These are phyloP conservation scores for Periplaneta americana DNA, from an alignment of 1,140 invertebrate genomes.

Conservation along the genomic window DNA sequence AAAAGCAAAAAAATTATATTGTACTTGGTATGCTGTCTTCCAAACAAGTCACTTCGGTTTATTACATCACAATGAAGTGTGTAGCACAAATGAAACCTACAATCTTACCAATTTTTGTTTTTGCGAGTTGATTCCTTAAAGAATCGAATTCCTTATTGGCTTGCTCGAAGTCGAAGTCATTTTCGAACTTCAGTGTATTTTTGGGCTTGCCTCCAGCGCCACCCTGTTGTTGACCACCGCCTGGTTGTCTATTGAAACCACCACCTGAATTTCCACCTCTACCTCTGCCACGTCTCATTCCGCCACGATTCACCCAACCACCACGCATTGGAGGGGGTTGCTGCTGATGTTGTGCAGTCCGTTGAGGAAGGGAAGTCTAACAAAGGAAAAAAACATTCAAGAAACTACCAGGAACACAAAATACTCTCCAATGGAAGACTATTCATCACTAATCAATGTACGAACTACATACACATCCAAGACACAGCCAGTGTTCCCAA, in stretches of 20 bases:
- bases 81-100: background rate
- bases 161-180: slow-evolving; percentile 96
- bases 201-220: slow-evolving; percentile 40
- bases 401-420: too few species aligned
- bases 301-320: slow-evolving; percentile 15
- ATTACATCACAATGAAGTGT: too few species aligned
- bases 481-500: too few species aligned
- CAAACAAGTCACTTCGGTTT: too few species aligned
- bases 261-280: slow-evolving; percentile 31
- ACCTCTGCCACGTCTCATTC: slow-evolving; percentile 27
- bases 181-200: slow-evolving; percentile 86
- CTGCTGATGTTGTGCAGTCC: slow-evolving; percentile 33
- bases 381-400: too few species aligned
- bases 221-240: slow-evolving; percentile 23
- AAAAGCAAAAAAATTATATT: too few species aligned
- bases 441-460: too few species aligned
- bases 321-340: slow-evolving; percentile 12
- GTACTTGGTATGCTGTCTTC: too few species aligned
- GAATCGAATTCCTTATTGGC: slow-evolving; percentile 96
- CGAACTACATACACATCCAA: too few species aligned
- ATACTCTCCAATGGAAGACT: too few species aligned
- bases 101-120: slow-evolving; percentile 66
- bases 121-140: slow-evolving; percentile 75
- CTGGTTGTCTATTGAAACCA: slow-evolving; percentile 1
- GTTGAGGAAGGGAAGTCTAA: slow-evolving; percentile 15